phyloP scores from a whole-genome alignment of 2,113 vertebrate genomes.

The Syngnathus floridae region DNA sequence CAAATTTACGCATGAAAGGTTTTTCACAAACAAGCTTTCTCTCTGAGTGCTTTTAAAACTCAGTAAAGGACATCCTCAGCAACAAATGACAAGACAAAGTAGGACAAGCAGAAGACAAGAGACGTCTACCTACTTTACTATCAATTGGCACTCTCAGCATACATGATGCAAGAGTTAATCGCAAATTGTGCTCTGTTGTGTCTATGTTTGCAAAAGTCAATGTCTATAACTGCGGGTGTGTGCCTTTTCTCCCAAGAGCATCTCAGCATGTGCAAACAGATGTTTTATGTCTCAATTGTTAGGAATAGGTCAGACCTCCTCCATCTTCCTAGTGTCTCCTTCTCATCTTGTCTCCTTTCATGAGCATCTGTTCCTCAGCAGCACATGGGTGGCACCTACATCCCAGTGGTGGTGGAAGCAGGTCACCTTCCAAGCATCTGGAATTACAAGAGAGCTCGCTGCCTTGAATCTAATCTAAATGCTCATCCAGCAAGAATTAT shows the following conservation, averaged over 20 bases:
- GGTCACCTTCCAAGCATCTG: conserved; percentile 56
- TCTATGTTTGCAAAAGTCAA: conserved; percentile 19
- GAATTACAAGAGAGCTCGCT: conserved; percentile 12
- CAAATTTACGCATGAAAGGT: conserved; percentile 45
- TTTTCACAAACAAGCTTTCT: conserved; percentile 48
- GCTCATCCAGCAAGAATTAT: background rate
- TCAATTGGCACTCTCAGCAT: conserved; percentile 24
- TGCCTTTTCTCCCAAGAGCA: conserved; percentile 40
- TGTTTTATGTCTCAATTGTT: conserved; percentile 44
- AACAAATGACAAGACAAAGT: conserved; percentile 9
- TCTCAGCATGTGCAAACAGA: conserved; percentile 55
- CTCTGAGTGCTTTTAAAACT: conserved; percentile 37
- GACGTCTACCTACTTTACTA: conserved; percentile 16
- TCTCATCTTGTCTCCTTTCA: conserved; percentile 43
- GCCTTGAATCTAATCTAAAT: conserved; percentile 20
- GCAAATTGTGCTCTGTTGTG: conserved; percentile 13
- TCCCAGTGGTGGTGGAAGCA: conserved; percentile 40
- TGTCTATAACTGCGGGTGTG: conserved; percentile 5
- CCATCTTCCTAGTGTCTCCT: conserved; percentile 20
- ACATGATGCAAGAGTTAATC: conserved; percentile 24
- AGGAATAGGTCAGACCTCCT: conserved; percentile 39
- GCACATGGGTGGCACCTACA: conserved; percentile 53
- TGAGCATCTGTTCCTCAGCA: conserved; percentile 50
- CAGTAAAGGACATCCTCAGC: conserved; percentile 19
- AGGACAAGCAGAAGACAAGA: conserved; percentile 5